Base-by-base conservation (phyloP, 2,113 vertebrate genomes). In the Ctenodactylus gundi region DNA sequence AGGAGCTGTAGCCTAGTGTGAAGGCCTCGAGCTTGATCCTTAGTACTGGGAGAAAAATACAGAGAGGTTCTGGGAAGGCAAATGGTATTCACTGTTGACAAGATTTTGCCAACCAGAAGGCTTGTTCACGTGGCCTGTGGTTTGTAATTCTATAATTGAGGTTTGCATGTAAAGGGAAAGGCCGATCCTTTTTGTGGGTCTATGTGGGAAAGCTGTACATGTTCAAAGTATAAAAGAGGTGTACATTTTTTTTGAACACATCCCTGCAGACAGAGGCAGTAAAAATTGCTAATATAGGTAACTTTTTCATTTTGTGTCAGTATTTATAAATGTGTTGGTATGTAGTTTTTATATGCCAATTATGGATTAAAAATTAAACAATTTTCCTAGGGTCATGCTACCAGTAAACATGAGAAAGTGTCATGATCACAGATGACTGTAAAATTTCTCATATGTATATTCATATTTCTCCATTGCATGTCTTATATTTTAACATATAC, bases 111-210 rank as follows among this genome's bases (percentile, higher is more conserved):
- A 70, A 46, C 34, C 55, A 31, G 53, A 60, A 41, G 78, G 55
- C 36, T 65, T 62, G 7, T 49, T 31, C 76, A 4, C 21, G 51
- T 75, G 80, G 15, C 76, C 93, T 18, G 46, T 15, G 70, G 75
- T n/a, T 80, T 85, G 86, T 83, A 87, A 76, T 84, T 90, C 87
- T 86, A 80, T 88, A 90, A 64, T 80, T 64, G 76, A 93, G 88
- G 80, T 87, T 84, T 68, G 2, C 13, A 8, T n/a, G 62, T 83
- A 80, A 86, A 14, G 36, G 65, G 68, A 44, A 87, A 5, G 89
- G 58, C 53, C 11, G 75, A 75, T 94, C 44, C 20, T 83, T 91
- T 46, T 27, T 51, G n/a, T 44, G 34, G 25, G 64, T 57, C 75
- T 84, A 3, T 25, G 21, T 91, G 76, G 46, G 75, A 77, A 64